These are phyloP conservation scores for Nasonia vitripennis DNA, from an alignment of 1,140 invertebrate genomes.

Conservation along the genomic window DNA sequence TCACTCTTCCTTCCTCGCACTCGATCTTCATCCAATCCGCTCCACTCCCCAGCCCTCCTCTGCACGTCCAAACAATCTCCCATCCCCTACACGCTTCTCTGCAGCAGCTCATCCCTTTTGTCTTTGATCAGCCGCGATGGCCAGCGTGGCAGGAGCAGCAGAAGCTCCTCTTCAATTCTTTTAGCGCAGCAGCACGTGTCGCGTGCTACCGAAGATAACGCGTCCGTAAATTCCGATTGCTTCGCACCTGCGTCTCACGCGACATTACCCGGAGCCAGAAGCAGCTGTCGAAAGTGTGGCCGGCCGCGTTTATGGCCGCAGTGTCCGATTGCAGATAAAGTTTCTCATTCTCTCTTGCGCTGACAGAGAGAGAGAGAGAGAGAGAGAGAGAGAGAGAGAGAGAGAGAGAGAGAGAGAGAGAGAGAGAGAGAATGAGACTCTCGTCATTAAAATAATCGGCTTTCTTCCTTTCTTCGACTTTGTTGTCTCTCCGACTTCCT, in stretches of 20 bases:
- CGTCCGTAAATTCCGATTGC: slow-evolving; percentile 20
- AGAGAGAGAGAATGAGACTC: background rate
- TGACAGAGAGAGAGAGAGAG: background rate
- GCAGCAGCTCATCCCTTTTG: background rate
- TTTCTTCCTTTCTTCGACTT: background rate
- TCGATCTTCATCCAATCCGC: slow-evolving; percentile 10
- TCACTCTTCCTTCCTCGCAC: slow-evolving; percentile 2
- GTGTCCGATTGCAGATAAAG: slow-evolving; percentile 29
- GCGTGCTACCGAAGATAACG: background rate
- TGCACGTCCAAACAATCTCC: background rate
- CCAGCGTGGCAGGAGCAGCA: background rate
- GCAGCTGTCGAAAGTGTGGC: slow-evolving; percentile 23
- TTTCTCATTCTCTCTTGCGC: background rate
- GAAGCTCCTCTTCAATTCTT: background rate
- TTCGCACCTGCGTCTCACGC: slow-evolving; percentile 40
- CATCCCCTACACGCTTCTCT: background rate
- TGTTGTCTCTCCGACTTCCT: background rate
- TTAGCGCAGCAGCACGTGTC: slow-evolving; percentile 12
- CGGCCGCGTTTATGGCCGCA: background rate
- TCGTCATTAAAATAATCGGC: slow-evolving; percentile 33
- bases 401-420: background rate
- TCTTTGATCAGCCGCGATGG: background rate
- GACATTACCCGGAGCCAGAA: background rate
- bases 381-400: no score
- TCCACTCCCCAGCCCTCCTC: background rate